These are phyloP conservation scores for Saturnia pavonia DNA, from an alignment of 2,888 invertebrate genomes.

Conservation along the genomic window DNA sequence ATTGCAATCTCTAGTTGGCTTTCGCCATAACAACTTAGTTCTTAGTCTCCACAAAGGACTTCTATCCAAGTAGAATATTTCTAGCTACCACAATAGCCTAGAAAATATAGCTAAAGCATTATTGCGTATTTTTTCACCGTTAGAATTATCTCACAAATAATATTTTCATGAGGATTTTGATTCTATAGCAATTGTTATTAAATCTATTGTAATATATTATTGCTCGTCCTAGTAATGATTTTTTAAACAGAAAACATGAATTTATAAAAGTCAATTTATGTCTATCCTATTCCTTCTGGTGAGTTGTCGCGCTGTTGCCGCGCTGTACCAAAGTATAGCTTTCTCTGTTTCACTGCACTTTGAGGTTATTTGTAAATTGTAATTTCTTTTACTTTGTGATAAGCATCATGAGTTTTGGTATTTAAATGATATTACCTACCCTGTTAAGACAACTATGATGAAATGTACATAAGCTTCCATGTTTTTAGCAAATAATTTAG, in stretches of 20 bases:
- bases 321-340: neutral
- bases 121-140: neutral
- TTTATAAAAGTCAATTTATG: neutral
- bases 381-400: constrained; percentile 22
- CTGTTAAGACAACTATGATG: neutral
- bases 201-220: neutral
- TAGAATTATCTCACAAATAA: neutral
- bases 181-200: neutral
- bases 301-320: neutral
- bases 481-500: neutral
- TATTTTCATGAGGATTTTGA: neutral
- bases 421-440: neutral
- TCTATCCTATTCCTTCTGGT: neutral
- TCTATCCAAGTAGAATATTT: neutral
- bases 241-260: neutral
- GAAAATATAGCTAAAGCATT: neutral
- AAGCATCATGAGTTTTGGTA: neutral
- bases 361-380: constrained; percentile 22
- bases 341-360: neutral
- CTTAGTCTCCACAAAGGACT: neutral
- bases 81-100: neutral
- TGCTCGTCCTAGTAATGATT: neutral
- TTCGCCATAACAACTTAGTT: neutral
- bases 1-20: neutral
- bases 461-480: neutral